Percentiles rank a stretch among this genome's conserved stretches.
Evolutionary conservation across 2,888 invertebrate genomes (phyloP).

Genomic region (Leptopterna dolabrata): DNA sequence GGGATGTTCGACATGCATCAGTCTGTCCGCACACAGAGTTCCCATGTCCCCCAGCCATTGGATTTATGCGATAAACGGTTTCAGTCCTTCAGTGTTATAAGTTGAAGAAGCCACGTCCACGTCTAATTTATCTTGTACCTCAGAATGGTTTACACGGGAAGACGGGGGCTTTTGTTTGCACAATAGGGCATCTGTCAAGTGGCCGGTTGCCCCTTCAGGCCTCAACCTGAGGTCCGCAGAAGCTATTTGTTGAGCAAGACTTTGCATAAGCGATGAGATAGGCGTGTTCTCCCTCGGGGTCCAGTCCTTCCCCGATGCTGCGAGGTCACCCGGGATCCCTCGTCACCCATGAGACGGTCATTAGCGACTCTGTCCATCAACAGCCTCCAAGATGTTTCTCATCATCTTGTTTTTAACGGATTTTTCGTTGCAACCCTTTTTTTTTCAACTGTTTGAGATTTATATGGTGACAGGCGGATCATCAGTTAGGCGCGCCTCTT

Average conservation of each 20-base stretch:
- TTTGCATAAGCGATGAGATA: constrained; percentile 40
- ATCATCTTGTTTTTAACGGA: constrained; percentile 44
- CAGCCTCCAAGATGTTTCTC: constrained; percentile 11
- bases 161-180: constrained; percentile 26
- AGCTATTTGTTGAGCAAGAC: constrained; percentile 39
- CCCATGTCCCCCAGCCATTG: not conserved
- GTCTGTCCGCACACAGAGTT: not conserved
- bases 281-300: constrained; percentile 1
- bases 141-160: constrained; percentile 23
- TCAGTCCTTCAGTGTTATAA: constrained; percentile 2
- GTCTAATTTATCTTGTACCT: constrained; percentile 26
- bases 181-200: constrained; percentile 44
- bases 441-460: constrained; percentile 5
- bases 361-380: constrained; percentile 40
- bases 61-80: constrained; percentile 4
- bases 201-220: not conserved
- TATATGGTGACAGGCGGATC: constrained; percentile 42
- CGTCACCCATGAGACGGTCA: constrained; percentile 43
- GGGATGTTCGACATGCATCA: too few relatives aligned
- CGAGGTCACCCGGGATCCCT: constrained; percentile 12
- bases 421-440: constrained; percentile 11
- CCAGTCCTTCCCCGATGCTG: not conserved
- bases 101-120: constrained; percentile 27
- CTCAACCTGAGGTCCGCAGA: not conserved
- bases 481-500: constrained; percentile 36